Evolutionary conservation across 2,797 vertebrate species (phyloP).

Genomic region (Urosaurus nigricauda): DNA sequence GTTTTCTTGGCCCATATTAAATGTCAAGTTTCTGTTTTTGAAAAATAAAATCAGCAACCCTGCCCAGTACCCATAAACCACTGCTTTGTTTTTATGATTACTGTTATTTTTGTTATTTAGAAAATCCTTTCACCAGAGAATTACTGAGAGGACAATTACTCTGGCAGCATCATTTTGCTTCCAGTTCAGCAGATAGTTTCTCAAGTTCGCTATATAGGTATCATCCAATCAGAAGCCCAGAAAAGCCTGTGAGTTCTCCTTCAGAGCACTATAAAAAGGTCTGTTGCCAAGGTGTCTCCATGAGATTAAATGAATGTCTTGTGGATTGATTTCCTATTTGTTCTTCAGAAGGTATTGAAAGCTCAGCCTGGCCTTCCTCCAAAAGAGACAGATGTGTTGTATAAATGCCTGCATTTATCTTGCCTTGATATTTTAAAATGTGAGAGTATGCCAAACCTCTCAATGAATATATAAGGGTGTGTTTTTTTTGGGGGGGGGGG

Average conservation of each 20-base stretch:
- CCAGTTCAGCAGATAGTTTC: conserved; percentile 7
- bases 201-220: not conserved
- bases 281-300: conserved; percentile 33
- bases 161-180: conserved; percentile 3
- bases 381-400: conserved; percentile 31
- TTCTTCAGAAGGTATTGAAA: conserved; percentile 23
- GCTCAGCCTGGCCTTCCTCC: conserved; percentile 23
- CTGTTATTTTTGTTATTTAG: not conserved
- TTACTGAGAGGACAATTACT: not conserved
- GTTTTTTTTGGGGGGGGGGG: no score
- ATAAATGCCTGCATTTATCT: conserved; percentile 26
- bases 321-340: conserved; percentile 42
- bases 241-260: not conserved
- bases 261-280: conserved; percentile 1
- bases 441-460: conserved; percentile 17
- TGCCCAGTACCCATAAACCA: not conserved
- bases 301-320: conserved; percentile 35
- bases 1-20: not conserved
- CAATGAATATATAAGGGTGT: not conserved
- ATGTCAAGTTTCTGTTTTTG: conserved; percentile 1
- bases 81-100: not conserved
- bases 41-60: not conserved
- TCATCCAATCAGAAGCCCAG: not conserved
- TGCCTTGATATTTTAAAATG: not conserved
- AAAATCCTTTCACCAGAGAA: conserved; percentile 21